phyloP scores from a whole-genome alignment of 2,113 vertebrate species.

The Madoqua kirkii region DNA sequence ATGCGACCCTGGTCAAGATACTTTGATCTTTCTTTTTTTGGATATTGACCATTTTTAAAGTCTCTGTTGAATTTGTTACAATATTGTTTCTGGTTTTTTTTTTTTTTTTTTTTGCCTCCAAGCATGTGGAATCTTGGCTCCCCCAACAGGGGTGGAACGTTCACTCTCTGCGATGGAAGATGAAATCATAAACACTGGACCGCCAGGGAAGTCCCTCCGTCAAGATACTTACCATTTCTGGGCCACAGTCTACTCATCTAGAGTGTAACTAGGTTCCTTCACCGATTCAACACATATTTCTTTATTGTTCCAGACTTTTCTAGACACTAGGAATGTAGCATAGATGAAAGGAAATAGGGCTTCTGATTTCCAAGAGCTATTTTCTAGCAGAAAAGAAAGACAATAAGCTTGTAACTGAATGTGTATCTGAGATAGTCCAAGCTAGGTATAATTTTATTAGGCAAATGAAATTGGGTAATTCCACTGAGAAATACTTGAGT shows the following conservation, averaged over 20 bases:
- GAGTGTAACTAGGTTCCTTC: accelerated
- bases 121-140: not conserved
- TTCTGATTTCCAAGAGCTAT: too few species aligned
- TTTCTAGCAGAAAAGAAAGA: not conserved
- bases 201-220: not conserved
- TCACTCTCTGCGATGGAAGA: accelerated
- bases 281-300: too few species aligned
- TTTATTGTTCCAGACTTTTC: not conserved
- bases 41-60: not conserved
- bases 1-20: accelerated
- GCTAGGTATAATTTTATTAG: not conserved
- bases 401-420: accelerated
- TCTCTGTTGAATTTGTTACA: not conserved
- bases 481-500: not conserved
- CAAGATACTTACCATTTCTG: accelerated
- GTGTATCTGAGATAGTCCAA: accelerated
- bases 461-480: not conserved
- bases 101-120: not conserved
- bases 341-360: accelerated
- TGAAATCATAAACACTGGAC: not conserved
- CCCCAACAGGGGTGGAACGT: accelerated
- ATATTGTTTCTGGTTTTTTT: not conserved
- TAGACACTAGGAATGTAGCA: not conserved
- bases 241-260: accelerated
- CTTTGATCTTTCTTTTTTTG: not conserved